These are phyloP conservation scores for Oreohelix idahoensis DNA, from an alignment of 1,140 invertebrate genomes.

Conservation along the genomic window DNA sequence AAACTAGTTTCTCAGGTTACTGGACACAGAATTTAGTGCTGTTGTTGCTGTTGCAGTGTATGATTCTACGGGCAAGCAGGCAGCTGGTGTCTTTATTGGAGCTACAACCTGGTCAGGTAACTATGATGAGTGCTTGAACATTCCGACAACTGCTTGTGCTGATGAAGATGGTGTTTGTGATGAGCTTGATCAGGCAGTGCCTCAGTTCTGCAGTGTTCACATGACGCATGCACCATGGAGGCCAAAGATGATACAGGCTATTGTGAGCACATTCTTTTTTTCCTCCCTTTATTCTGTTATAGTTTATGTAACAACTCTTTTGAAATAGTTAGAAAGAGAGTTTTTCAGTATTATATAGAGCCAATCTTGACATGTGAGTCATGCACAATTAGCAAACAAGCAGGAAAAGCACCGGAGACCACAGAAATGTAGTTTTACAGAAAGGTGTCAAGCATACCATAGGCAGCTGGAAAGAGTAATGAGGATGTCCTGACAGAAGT, in stretches of 20 bases:
- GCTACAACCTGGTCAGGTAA: slow-evolving; percentile 40
- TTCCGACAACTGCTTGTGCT: background rate
- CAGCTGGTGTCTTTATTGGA: slow-evolving; percentile 32
- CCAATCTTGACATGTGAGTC: too few relatives aligned
- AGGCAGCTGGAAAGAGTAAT: too few relatives aligned
- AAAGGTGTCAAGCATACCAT: too few relatives aligned
- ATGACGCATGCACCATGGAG: slow-evolving; percentile 27
- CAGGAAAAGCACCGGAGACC: too few relatives aligned
- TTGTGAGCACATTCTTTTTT: slow-evolving; percentile 15
- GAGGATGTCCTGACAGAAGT: too few relatives aligned
- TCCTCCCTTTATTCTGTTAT: too few relatives aligned
- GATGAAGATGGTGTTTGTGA: background rate
- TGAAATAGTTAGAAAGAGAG: too few relatives aligned
- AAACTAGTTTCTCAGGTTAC: background rate
- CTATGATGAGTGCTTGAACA: slow-evolving; percentile 38
- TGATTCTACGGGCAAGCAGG: slow-evolving; percentile 42
- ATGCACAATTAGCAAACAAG: too few relatives aligned
- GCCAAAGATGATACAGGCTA: background rate
- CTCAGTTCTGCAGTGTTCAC: slow-evolving; percentile 32
- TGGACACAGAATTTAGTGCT: background rate
- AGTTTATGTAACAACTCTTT: too few relatives aligned
- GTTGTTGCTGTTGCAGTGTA: slow-evolving; percentile 33
- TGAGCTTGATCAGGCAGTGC: background rate
- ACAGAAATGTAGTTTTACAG: too few relatives aligned
- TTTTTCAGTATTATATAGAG: too few relatives aligned